Conservation (phyloP, 1,140 invertebrate genomes). For the Hylaeus anthracinus region DNA sequence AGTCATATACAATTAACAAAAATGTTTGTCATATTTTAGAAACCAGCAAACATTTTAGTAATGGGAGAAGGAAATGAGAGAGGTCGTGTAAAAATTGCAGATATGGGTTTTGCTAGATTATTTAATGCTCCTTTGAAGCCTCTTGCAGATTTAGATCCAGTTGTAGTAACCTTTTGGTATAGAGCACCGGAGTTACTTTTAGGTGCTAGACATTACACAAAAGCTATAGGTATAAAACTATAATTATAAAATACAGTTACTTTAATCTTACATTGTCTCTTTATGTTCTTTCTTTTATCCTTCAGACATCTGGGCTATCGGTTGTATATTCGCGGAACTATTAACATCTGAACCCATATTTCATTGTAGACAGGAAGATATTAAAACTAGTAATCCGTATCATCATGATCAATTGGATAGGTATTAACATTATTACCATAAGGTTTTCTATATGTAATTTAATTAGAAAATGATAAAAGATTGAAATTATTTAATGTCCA, state of each 20-base stretch:
- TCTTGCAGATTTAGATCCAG: slow-evolving; percentile 98
- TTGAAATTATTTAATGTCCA: slow-evolving; percentile 58
- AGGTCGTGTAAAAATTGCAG: slow-evolving; percentile 98
- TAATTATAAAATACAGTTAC: background rate
- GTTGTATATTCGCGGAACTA: slow-evolving; percentile 99
- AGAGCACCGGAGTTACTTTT: slow-evolving; percentile 97
- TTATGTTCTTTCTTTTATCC: slow-evolving; percentile 46
- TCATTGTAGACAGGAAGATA: slow-evolving; percentile 99
- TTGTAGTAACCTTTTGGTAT: slow-evolving; percentile 99
- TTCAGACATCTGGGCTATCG: slow-evolving; percentile 99
- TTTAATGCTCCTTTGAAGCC: slow-evolving; percentile 99
- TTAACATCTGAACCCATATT: slow-evolving; percentile 99
- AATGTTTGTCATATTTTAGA: slow-evolving; percentile 82
- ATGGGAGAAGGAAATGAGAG: slow-evolving; percentile 99
- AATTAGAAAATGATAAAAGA: slow-evolving; percentile 12
- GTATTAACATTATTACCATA: slow-evolving; percentile 60
- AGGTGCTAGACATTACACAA: slow-evolving; percentile 98
- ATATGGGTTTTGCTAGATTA: slow-evolving; percentile 99
- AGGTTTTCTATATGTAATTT: background rate
- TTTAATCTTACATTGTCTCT: background rate
- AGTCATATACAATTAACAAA: background rate
- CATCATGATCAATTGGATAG: slow-evolving; percentile 99
- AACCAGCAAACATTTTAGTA: slow-evolving; percentile 99
- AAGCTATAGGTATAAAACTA: slow-evolving; percentile 92
- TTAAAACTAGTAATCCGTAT: slow-evolving; percentile 99